phyloP scores from a whole-genome alignment of 2,888 invertebrate genomes.

The Chirona hameri region DNA sequence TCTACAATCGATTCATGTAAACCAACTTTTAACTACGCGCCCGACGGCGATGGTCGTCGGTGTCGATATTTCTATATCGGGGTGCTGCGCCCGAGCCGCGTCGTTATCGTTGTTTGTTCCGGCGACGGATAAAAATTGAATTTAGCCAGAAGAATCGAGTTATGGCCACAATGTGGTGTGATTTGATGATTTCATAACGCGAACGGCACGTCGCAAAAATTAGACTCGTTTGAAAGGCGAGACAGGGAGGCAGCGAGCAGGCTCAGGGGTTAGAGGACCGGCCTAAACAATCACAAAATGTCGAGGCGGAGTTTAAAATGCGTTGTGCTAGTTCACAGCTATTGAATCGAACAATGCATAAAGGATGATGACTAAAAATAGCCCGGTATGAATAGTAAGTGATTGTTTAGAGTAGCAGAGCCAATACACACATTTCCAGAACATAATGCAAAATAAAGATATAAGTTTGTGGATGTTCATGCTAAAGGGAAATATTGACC shows the following conservation, averaged over 20 bases:
- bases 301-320: background rate
- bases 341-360: too few relatives aligned
- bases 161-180: constrained; percentile 26
- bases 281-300: background rate
- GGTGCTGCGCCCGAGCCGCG: background rate
- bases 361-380: too few relatives aligned
- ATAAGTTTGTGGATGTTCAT: too few relatives aligned
- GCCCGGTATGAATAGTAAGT: too few relatives aligned
- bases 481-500: too few relatives aligned
- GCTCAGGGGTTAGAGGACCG: background rate
- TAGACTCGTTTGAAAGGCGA: constrained; percentile 24
- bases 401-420: too few relatives aligned
- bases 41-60: background rate
- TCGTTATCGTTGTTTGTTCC: constrained; percentile 28
- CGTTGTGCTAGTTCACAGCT: too few relatives aligned
- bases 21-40: constrained; percentile 9
- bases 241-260: background rate
- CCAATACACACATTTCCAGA: too few relatives aligned
- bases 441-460: too few relatives aligned
- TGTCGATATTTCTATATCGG: background rate
- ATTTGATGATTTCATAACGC: constrained; percentile 29
- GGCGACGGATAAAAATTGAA: constrained; percentile 9
- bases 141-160: constrained; percentile 27
- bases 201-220: background rate
- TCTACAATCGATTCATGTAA: constrained; percentile 5